A percentile compares a stretch with the other conserved stretches of the same genome.
phyloP scores from a whole-genome alignment of 2,888 invertebrate species.

The Eulithis prunata region DNA sequence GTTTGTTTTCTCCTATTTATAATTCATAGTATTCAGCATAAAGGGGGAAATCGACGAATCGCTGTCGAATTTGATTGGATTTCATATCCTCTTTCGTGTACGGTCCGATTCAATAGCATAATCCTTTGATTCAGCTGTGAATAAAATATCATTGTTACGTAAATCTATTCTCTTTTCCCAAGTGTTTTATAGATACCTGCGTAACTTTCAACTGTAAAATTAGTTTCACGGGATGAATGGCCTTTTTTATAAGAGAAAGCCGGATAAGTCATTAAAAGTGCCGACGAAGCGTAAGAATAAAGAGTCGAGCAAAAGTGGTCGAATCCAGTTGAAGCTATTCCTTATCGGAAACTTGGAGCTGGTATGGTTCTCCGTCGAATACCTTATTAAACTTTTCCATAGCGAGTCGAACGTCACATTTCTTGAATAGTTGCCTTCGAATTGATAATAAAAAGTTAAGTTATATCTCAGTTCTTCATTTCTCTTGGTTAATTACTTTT shows the following conservation, averaged over 20 bases:
- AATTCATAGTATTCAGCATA: constrained; percentile 63
- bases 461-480: constrained; percentile 40
- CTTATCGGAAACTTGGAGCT: constrained; percentile 76
- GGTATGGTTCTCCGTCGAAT: constrained; percentile 66
- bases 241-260: constrained; percentile 64
- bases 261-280: constrained; percentile 81
- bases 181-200: constrained; percentile 21
- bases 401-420: constrained; percentile 65
- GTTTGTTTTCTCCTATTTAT: constrained; percentile 68
- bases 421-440: constrained; percentile 54
- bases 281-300: constrained; percentile 74
- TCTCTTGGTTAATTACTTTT: constrained; percentile 33
- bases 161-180: constrained; percentile 13
- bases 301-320: constrained; percentile 69
- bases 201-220: constrained; percentile 37
- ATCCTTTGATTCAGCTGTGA: constrained; percentile 46
- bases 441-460: constrained; percentile 46
- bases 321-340: constrained; percentile 62
- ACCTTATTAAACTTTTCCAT: constrained; percentile 75
- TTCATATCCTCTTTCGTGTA: constrained; percentile 57
- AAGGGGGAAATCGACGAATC: constrained; percentile 61
- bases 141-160: constrained; percentile 25
- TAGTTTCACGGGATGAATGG: constrained; percentile 54
- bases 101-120: constrained; percentile 51
- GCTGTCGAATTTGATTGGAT: constrained; percentile 69